A percentile compares a stretch with the other conserved stretches of the same genome.
Evolutionary conservation across 1,140 invertebrate species (phyloP).

Genomic region (Platyscapa corneri): DNA sequence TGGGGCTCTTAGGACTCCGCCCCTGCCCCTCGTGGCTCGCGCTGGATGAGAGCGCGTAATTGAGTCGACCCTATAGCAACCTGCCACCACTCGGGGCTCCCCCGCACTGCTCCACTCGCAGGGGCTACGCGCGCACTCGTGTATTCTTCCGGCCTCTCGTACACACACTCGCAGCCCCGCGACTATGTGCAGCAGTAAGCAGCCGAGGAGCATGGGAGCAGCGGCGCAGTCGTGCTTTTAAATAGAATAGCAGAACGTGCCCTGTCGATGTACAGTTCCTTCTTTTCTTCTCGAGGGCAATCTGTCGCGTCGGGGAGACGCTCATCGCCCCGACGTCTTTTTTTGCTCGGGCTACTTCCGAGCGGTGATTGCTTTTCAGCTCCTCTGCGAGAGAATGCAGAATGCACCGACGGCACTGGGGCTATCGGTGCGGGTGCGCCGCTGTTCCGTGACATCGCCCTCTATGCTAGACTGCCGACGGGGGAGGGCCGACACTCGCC

Average conservation of each 20-base stretch:
- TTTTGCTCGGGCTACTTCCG: not conserved
- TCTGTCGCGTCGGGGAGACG: not conserved
- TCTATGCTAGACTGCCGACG: no score
- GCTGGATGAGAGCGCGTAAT: conserved; percentile 36
- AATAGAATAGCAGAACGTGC: not conserved
- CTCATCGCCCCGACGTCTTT: not conserved
- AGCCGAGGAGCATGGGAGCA: not conserved
- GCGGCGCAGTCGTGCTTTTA: conserved; percentile 20
- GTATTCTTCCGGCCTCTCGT: not conserved
- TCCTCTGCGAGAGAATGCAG: not conserved
- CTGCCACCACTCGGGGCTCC: not conserved
- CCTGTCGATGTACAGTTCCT: not conserved
- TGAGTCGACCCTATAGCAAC: conserved; percentile 23
- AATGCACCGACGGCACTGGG: not conserved
- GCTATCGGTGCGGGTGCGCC: no score
- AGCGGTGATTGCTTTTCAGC: not conserved
- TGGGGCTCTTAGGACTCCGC: no score
- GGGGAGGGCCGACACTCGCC: not conserved
- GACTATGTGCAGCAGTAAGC: not conserved
- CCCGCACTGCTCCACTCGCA: not conserved
- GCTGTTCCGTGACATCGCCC: no score
- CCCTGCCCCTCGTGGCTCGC: not conserved
- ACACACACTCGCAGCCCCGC: not conserved
- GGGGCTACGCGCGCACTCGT: not conserved
- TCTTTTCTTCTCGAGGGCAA: not conserved